Conservation (phyloP, 2,888 invertebrate genomes). For the Sinelater perroti region DNA sequence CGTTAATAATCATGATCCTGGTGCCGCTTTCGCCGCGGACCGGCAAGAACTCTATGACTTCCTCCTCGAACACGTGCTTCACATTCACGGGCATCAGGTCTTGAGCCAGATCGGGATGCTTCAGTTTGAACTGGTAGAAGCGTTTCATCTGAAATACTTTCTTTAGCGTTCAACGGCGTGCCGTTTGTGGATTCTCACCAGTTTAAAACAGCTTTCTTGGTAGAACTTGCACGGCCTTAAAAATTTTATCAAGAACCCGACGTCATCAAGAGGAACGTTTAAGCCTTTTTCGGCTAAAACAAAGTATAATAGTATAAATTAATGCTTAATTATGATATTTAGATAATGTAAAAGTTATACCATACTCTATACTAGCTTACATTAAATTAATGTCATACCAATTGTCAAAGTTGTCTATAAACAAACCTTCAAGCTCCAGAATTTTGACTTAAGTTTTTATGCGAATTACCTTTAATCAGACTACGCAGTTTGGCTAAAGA, state of each 20-base stretch:
- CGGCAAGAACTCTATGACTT: constrained; percentile 75
- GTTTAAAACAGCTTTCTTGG: constrained; percentile 79
- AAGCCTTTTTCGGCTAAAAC: constrained; percentile 69
- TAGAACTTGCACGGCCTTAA: constrained; percentile 88
- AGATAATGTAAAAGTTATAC: too few species aligned
- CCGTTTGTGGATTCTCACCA: constrained; percentile 61
- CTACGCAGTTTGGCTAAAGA: constrained; percentile 67
- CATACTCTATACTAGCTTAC: too few species aligned
- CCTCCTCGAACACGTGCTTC: constrained; percentile 70
- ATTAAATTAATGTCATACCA: too few species aligned
- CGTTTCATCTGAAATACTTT: constrained; percentile 68
- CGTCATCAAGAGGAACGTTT: constrained; percentile 72
- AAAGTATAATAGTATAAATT: neutral
- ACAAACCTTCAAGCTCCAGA: too few species aligned
- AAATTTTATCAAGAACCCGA: constrained; percentile 79
- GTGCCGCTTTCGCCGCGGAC: constrained; percentile 73
- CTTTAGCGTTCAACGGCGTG: neutral
- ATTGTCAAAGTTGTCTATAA: too few species aligned
- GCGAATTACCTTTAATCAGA: constrained; percentile 69
- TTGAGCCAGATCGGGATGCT: constrained; percentile 69
- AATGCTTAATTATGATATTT: neutral
- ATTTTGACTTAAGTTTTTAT: too few species aligned
- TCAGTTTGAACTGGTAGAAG: constrained; percentile 74
- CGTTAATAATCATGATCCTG: constrained; percentile 74
- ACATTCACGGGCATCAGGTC: constrained; percentile 72